Base-by-base conservation (phyloP, 2,113 vertebrate species). In the Lasiurus borealis region DNA sequence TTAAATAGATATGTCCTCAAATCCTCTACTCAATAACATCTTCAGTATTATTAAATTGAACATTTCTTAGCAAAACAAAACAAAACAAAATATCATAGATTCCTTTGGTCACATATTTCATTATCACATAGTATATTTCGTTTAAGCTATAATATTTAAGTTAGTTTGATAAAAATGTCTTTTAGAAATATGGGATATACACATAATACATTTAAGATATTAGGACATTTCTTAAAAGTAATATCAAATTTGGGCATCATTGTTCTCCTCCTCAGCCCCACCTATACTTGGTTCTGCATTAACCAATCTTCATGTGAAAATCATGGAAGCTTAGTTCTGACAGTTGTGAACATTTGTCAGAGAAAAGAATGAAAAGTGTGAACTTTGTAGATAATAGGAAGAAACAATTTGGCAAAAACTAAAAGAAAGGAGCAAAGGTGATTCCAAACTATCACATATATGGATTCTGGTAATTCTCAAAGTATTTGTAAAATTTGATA, bases 61-160 rank as follows among this genome's bases (percentile, higher is more conserved):
- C 85, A 5, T 80, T 75, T 95, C 34, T 11, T 85, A 40, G 40
- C 40, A 40, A 40, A 75, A 13, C 14, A 68, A n/a, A 66, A 66
- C 27, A 64, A 64, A 64, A 59, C 73, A 31, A 75, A 62, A 62
- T 46, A 62, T 52, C 16, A 88, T n/a, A 81, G 48, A 54, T 62
- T 82, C 34, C 15, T 93, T 85, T 76, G 78, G 21, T 85, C 40
- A 72, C 5, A 73, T 84, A 80, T 77, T 77, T 68, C 36, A 52
- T 94, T 95, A 44, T 75, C 46, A 85, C 40, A 88, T 27, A 59
- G 5, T 69, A n/a, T 83, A 77, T 83, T 87, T 94, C 40, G 88
- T 48, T 64, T 95, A 86, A 87, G 40, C 27, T 36, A 48, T 78
- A 85, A 46, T 76, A 21, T 29, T 92, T 29, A 88, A 90, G 92